These are phyloP conservation scores for Salticus scenicus DNA, from an alignment of 2,888 invertebrate species.

Conservation along the genomic window DNA sequence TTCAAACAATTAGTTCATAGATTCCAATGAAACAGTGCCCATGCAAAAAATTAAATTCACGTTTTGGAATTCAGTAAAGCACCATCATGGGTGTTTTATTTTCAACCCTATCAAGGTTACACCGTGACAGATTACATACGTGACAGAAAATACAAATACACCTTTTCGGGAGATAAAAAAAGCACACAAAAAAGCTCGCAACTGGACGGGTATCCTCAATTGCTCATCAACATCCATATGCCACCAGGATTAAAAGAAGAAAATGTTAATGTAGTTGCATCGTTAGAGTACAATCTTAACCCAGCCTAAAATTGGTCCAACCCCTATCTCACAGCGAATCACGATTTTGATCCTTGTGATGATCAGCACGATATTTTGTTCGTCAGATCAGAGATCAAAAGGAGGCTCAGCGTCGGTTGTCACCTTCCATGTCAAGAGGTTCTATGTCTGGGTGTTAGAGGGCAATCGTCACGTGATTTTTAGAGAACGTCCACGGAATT, in stretches of 20 bases:
- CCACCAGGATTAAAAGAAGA: conserved; percentile 39
- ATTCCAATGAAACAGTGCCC: background rate
- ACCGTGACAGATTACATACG: conserved; percentile 56
- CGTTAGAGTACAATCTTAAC: conserved; percentile 34
- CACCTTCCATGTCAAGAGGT: conserved; percentile 61
- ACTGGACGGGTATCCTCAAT: conserved; percentile 40
- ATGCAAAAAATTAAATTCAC: conserved; percentile 26
- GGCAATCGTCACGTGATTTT: conserved; percentile 26
- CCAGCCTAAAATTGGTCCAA: conserved; percentile 63
- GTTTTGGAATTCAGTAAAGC: conserved; percentile 37
- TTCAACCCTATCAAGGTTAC: conserved; percentile 47
- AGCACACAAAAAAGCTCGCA: background rate
- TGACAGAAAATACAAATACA: conserved; percentile 51
- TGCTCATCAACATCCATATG: conserved; percentile 64
- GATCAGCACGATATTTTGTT: conserved; percentile 44
- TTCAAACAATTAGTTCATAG: conserved; percentile 43
- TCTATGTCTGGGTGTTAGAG: conserved; percentile 31
- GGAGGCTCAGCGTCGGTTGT: conserved; percentile 43
- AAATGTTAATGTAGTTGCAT: conserved; percentile 41
- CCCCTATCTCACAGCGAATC: conserved; percentile 38
- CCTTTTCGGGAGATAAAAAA: background rate
- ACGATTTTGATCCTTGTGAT: conserved; percentile 54
- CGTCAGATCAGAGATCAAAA: conserved; percentile 30
- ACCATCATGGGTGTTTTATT: conserved; percentile 47
- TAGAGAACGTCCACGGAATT: conserved; percentile 51